Evolutionary conservation across 2,888 invertebrate genomes (phyloP), one percentile per base, ranked within the genome.

Genomic region (Pinctada fucata): DNA sequence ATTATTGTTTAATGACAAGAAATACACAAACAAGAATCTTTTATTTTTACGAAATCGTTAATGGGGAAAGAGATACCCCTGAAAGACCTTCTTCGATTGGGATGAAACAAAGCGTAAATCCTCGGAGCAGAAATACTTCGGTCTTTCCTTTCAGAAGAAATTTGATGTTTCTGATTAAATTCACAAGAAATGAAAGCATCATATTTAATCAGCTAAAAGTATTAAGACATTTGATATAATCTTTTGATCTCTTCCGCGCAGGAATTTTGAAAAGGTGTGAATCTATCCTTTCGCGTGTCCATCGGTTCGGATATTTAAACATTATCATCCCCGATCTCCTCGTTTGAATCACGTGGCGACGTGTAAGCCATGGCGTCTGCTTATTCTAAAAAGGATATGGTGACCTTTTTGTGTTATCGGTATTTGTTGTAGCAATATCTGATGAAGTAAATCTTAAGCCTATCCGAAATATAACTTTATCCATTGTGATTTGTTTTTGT

Each of bases 321-420:
- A 52, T 71, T 71, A 71, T 71, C 71, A 51, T 47, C 51, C 45
- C 16, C 45, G 52, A 71, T 71, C 71, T 71, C 45, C 6, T 52
- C 52, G 13, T 16, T 50, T 31, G 50, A 52, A 71, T 71, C 71
- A 71, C 71, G 71, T 71, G 71, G 71, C 71, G 71, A 71, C 71
- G 52, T 51, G 31, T 52, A 71, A 13, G 71, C 31, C 71, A 71
- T 52, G 71, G 71, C 52, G 71, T 71, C 71, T 71, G 71, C 52
- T 6, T 50, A 52, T 51, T 52, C 52, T 71, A 52, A 52, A 71
- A 71, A 52, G 45, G 51, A 13, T 8, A 13, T 31, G 13, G 13
- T 71, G 52, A 71, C 71, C 71, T 71, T 71, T 10, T 10, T 6
- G 58, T 58, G 58, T 58, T 58, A 58, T 58, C 58, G 58, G 31